Percentiles rank a stretch among this genome's conserved stretches.
Evolutionary conservation across 1,140 invertebrate species (phyloP).

Genomic region (Diachasma alloeum): DNA sequence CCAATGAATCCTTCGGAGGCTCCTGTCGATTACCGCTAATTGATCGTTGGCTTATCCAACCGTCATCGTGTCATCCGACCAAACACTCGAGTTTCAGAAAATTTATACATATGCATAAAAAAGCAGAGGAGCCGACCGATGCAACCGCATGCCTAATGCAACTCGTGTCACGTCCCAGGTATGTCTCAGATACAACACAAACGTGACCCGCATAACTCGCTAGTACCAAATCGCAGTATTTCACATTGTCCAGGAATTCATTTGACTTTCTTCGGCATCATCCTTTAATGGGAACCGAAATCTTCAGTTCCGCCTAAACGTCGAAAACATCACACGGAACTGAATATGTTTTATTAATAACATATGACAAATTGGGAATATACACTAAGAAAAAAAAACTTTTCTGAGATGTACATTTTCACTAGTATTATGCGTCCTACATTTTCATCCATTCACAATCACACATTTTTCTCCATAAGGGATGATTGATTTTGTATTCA

Average conservation of each 20-base stretch:
- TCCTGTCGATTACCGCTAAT: background rate
- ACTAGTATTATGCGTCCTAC: too few species aligned
- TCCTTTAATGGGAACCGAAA: background rate
- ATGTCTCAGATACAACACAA: background rate
- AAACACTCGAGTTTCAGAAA: background rate
- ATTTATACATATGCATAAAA: background rate
- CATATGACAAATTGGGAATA: too few species aligned
- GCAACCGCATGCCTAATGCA: background rate
- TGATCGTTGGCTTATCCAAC: background rate
- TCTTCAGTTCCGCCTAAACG: too few species aligned
- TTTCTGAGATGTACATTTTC: too few species aligned
- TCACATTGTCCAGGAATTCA: background rate
- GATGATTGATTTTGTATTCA: too few species aligned
- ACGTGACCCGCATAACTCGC: background rate
- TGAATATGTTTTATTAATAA: too few species aligned
- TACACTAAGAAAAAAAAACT: too few species aligned
- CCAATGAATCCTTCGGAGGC: too few species aligned
- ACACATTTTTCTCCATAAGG: too few species aligned
- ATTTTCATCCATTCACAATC: too few species aligned
- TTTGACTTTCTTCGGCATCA: background rate
- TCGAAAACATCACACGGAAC: too few species aligned
- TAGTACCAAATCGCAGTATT: background rate
- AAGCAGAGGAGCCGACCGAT: background rate
- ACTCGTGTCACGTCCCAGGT: background rate
- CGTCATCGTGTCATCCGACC: background rate